Percentiles rank a stretch among this genome's conserved stretches.
Evolutionary conservation across 2,888 invertebrate genomes (phyloP).

Genomic region (Linnaemya vulpina): DNA sequence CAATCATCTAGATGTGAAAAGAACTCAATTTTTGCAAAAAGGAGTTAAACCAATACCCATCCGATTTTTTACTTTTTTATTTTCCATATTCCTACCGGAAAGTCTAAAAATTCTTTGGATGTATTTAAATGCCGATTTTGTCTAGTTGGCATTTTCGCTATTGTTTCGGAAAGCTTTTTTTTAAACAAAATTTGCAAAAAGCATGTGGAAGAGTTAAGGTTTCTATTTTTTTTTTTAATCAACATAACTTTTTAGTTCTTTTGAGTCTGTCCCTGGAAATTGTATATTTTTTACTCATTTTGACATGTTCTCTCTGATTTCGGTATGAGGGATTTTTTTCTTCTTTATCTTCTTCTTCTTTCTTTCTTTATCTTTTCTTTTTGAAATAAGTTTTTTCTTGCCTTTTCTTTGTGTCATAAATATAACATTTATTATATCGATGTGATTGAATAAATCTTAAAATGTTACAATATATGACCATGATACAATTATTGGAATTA

Average conservation of each 20-base stretch:
- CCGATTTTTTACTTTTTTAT: no score
- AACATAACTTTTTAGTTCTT: background rate
- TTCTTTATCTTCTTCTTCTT: no score
- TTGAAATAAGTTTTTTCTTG: background rate
- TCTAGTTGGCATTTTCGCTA: no score
- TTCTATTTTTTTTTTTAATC: background rate
- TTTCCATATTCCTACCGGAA: no score
- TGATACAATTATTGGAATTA: conserved; percentile 67
- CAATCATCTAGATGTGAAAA: no score
- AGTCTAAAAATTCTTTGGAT: no score
- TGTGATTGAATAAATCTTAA: conserved; percentile 57
- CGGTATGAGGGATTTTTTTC: background rate
- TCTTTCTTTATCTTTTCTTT: no score
- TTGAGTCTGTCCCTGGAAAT: background rate
- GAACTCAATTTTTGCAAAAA: no score
- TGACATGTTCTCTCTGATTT: background rate
- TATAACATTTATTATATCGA: conserved; percentile 57
- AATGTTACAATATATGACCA: conserved; percentile 53
- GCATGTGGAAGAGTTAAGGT: background rate
- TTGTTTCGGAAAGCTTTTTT: background rate
- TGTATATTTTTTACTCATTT: background rate
- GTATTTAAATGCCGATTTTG: no score
- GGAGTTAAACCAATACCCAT: no score
- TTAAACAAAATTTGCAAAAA: background rate
- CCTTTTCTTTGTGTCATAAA: conserved; percentile 25